Percentiles rank a stretch among this genome's conserved stretches.
Evolutionary conservation across 2,797 vertebrate species (phyloP).

Genomic region (Paratrypauchen microcephalus): DNA sequence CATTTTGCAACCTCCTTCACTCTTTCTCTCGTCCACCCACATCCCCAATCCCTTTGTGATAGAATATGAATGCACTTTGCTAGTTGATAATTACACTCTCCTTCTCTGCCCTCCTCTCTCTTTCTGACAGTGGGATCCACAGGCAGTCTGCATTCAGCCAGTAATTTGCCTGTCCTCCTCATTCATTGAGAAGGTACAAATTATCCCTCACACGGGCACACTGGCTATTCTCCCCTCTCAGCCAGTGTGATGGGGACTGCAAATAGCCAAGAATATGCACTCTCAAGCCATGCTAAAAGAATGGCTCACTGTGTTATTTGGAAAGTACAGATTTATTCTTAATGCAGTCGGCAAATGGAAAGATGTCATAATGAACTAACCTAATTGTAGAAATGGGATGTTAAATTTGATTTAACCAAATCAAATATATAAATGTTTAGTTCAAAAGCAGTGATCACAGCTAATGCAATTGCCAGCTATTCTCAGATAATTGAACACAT

Average conservation of each 20-base stretch:
- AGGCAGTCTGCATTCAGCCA: conserved; percentile 98
- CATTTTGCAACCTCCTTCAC: conserved; percentile 72
- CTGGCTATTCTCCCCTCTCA: conserved; percentile 84
- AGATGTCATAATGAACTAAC: conserved; percentile 31
- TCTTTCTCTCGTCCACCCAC: conserved; percentile 74
- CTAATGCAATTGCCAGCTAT: conserved; percentile 26
- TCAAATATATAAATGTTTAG: conserved; percentile 27
- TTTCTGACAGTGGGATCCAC: conserved; percentile 98
- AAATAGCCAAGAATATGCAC: conserved; percentile 71
- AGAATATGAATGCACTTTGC: conserved; percentile 98
- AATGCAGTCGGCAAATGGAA: conserved; percentile 36
- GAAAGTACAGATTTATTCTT: conserved; percentile 52
- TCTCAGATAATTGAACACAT: conserved; percentile 39
- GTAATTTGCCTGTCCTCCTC: conserved; percentile 99
- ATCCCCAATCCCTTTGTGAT: conserved; percentile 88
- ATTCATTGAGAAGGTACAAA: conserved; percentile 98
- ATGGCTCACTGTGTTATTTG: conserved; percentile 54
- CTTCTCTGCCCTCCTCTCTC: conserved; percentile 78
- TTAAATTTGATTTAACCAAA: conserved; percentile 24
- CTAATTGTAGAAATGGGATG: conserved; percentile 33
- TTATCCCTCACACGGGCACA: conserved; percentile 92
- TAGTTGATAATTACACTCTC: conserved; percentile 98
- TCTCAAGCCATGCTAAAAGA: conserved; percentile 62
- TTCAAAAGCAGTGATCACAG: conserved; percentile 37
- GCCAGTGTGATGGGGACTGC: conserved; percentile 63